phyloP scores from a whole-genome alignment of 2,888 invertebrate genomes.

The Tolmerus cingulatus region DNA sequence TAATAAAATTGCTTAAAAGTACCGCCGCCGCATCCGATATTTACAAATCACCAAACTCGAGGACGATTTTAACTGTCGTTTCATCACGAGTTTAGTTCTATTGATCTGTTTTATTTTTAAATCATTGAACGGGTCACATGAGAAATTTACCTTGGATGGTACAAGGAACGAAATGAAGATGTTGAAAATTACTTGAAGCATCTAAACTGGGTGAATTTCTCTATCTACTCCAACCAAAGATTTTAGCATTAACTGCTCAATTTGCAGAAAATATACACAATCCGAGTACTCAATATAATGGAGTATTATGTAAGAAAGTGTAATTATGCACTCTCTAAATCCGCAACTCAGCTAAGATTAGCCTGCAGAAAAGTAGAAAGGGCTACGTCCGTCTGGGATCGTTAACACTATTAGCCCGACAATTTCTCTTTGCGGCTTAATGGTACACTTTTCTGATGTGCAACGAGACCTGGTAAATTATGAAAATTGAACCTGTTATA shows the following conservation, averaged over 20 bases:
- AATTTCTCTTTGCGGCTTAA: slow-evolving; percentile 24
- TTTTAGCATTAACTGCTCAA: background rate
- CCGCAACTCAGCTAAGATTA: background rate
- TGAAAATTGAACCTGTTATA: slow-evolving; percentile 23
- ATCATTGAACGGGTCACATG: background rate
- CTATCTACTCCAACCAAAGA: background rate
- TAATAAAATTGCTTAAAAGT: background rate
- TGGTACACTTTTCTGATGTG: slow-evolving; percentile 2
- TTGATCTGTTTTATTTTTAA: background rate
- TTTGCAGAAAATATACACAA: background rate
- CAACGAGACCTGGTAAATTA: background rate
- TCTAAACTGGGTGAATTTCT: background rate
- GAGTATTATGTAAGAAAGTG: background rate
- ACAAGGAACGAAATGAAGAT: background rate
- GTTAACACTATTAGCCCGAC: background rate
- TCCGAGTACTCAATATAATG: background rate
- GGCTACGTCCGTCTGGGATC: background rate
- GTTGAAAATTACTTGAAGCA: background rate
- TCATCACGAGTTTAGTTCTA: background rate
- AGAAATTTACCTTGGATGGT: background rate
- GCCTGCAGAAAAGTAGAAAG: background rate
- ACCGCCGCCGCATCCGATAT: background rate
- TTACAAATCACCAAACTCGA: background rate
- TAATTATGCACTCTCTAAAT: background rate
- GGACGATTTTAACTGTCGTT: background rate